Percentiles rank a stretch among this genome's conserved stretches.
Conservation (phyloP, 2,888 invertebrate genomes). For the Cyrtodaria siliqua region DNA sequence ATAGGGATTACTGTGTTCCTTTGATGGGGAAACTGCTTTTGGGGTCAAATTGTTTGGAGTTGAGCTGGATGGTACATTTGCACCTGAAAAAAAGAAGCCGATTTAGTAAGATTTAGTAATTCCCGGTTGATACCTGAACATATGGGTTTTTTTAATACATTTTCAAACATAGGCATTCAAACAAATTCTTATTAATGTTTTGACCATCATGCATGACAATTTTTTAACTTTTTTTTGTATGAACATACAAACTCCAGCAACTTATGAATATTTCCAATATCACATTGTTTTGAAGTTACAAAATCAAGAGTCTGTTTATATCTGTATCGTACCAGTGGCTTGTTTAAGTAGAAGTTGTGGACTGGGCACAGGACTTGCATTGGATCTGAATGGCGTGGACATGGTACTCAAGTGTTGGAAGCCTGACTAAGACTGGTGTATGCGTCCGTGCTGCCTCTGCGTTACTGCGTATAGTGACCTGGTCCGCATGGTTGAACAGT, state of each 20-base stretch:
- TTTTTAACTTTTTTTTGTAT: too few relatives aligned
- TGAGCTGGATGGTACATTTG: slow-evolving; percentile 8
- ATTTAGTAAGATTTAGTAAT: too few relatives aligned
- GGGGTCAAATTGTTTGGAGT: neutral
- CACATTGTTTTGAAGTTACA: too few relatives aligned
- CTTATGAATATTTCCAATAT: too few relatives aligned
- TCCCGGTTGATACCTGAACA: too few relatives aligned
- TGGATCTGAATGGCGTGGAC: slow-evolving; percentile 64
- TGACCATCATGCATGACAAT: too few relatives aligned
- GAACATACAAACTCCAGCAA: too few relatives aligned
- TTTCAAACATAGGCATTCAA: too few relatives aligned
- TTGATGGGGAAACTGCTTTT: slow-evolving; percentile 3
- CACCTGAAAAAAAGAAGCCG: slow-evolving; percentile 23
- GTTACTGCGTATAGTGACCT: slow-evolving; percentile 57
- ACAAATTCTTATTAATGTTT: too few relatives aligned
- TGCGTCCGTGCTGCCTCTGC: slow-evolving; percentile 63
- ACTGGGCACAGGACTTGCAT: slow-evolving; percentile 51
- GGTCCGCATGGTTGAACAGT: slow-evolving; percentile 72
- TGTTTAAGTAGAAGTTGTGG: slow-evolving; percentile 47
- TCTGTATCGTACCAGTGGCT: slow-evolving; percentile 33
- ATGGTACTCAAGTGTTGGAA: slow-evolving; percentile 54
- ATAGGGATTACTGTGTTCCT: slow-evolving; percentile 73
- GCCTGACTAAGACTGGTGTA: slow-evolving; percentile 68
- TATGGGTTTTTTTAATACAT: too few relatives aligned
- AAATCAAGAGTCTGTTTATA: too few relatives aligned